Percentiles rank a stretch among this genome's conserved stretches.
phyloP scores from a whole-genome alignment of 64 coral and sea anemone genomes.

The Montipora cactus region DNA sequence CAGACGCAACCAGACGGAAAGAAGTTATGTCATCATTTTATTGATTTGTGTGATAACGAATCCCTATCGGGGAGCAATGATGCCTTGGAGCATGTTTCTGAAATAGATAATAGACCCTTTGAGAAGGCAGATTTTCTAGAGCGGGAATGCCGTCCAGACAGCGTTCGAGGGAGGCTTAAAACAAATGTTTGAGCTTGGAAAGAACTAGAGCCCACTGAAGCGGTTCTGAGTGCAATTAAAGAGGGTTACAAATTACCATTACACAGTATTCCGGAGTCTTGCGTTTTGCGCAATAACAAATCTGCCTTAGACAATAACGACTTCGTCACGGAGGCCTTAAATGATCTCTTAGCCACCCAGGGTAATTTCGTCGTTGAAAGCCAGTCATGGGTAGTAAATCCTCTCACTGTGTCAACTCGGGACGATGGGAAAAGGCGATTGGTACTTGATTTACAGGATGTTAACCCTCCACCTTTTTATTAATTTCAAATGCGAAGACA shows the following conservation, averaged over 20 bases:
- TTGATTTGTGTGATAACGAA: too few species aligned
- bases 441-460: too few species aligned
- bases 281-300: constrained; percentile 38
- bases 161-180: background rate
- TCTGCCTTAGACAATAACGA: constrained; percentile 24
- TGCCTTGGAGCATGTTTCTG: too few species aligned
- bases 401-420: constrained; percentile 27
- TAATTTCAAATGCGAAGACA: constrained; percentile 42
- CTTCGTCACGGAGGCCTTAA: constrained; percentile 33
- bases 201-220: background rate
- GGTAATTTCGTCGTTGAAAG: background rate
- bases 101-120: too few species aligned
- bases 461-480: background rate
- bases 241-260: background rate
- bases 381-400: constrained; percentile 10
- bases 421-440: too few species aligned
- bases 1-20: too few species aligned
- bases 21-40: too few species aligned
- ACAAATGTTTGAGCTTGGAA: background rate
- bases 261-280: constrained; percentile 37
- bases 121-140: too few species aligned
- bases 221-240: background rate
- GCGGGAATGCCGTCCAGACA: too few species aligned
- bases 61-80: background rate
- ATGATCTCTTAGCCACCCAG: constrained; percentile 33